These are phyloP conservation scores for Danio kyathit DNA, from an alignment of 2,797 vertebrate genomes.

Conservation along the genomic window DNA sequence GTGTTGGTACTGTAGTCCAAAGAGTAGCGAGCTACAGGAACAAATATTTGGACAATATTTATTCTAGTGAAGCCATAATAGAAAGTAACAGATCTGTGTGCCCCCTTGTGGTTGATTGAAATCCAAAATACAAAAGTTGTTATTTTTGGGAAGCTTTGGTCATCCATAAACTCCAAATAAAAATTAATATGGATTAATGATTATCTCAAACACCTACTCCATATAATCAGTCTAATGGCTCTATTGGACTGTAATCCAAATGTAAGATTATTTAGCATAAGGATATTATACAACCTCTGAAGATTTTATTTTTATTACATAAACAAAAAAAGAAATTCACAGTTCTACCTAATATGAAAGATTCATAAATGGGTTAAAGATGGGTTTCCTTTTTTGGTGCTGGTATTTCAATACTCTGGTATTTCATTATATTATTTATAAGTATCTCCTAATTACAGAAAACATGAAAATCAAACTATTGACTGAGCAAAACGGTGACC, in stretches of 20 bases:
- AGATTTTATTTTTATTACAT: too few species aligned
- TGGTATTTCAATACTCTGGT: neutral
- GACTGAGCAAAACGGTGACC: too few species aligned
- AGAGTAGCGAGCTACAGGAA: slow-evolving; percentile 81
- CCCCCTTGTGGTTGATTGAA: neutral
- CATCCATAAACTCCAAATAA: neutral
- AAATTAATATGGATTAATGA: neutral
- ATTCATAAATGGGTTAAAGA: neutral
- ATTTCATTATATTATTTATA: neutral
- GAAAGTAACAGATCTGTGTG: neutral
- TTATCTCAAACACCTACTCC: too few species aligned
- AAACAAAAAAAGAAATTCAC: too few species aligned
- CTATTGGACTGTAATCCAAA: too few species aligned
- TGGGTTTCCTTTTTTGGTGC: neutral
- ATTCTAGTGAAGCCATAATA: neutral
- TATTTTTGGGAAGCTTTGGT: neutral
- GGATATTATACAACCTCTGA: too few species aligned
- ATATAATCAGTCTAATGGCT: too few species aligned
- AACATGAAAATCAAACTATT: too few species aligned
- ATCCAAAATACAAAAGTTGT: neutral
- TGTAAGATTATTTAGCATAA: too few species aligned
- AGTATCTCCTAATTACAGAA: neutral
- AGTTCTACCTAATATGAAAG: too few species aligned
- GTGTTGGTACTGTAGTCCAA: slow-evolving; percentile 90
- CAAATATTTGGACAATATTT: slow-evolving; percentile 8